These are phyloP conservation scores for Pantherophis guttatus DNA, from an alignment of 2,113 vertebrate genomes.

Conservation along the genomic window DNA sequence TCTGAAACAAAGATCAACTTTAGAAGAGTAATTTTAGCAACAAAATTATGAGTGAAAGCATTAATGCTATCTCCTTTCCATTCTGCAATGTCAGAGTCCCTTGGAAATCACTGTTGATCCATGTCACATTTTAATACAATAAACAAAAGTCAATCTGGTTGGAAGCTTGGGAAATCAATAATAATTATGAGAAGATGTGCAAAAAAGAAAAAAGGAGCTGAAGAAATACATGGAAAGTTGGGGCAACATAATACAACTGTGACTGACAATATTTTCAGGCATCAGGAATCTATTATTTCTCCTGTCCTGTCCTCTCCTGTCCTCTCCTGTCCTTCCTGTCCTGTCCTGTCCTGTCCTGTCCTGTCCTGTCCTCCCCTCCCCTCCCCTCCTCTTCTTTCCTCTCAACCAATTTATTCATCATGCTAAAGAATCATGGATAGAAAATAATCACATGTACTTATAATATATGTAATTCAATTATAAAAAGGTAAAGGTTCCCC, in stretches of 20 bases:
- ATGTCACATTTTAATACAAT: not conserved
- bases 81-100: not conserved
- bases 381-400: accelerated
- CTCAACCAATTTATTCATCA: not conserved
- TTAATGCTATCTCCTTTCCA: not conserved
- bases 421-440: not conserved
- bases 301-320: not conserved
- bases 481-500: too few species aligned
- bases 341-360: too few species aligned
- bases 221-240: not conserved
- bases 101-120: not conserved
- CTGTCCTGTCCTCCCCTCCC: too few species aligned
- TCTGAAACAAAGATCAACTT: not conserved
- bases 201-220: not conserved
- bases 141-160: not conserved
- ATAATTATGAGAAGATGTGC: not conserved
- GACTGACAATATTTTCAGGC: not conserved
- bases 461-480: not conserved
- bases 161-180: not conserved
- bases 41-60: not conserved
- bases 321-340: too few species aligned
- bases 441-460: not conserved
- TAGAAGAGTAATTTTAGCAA: not conserved
- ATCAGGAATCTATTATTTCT: not conserved
- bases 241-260: not conserved